phyloP scores from a whole-genome alignment of 2,113 vertebrate species.

The Macaca mulatta region DNA sequence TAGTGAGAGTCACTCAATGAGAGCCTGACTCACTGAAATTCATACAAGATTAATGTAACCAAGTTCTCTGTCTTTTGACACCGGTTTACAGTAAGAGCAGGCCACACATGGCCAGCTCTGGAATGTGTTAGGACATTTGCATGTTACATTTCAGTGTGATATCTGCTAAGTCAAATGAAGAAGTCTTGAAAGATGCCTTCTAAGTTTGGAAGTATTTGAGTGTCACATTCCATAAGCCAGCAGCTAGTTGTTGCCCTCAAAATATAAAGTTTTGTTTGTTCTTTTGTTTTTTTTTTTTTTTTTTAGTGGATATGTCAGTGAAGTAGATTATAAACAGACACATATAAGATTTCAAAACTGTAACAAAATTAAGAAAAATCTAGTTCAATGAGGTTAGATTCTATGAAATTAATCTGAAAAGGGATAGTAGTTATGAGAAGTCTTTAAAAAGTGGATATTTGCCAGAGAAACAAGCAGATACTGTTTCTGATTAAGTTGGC shows the following conservation, averaged over 20 bases:
- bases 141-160: neutral
- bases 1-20: neutral
- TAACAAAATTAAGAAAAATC: neutral
- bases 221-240: neutral
- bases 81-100: neutral
- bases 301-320: neutral
- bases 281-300: neutral
- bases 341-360: neutral
- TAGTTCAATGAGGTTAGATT: neutral
- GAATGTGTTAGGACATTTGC: accelerated
- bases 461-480: neutral
- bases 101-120: neutral
- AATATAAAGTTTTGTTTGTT: too few relatives aligned
- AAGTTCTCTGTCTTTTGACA: neutral
- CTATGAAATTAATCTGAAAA: neutral
- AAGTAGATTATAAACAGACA: neutral
- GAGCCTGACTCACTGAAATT: neutral
- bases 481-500: neutral
- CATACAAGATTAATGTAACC: neutral
- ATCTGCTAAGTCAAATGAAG: neutral
- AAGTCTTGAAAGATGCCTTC: neutral
- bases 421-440: neutral
- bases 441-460: neutral
- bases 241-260: neutral
- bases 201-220: neutral